These are phyloP conservation scores for Brachionus sp. DNA, from an alignment of 1,140 invertebrate genomes.

Conservation along the genomic window DNA sequence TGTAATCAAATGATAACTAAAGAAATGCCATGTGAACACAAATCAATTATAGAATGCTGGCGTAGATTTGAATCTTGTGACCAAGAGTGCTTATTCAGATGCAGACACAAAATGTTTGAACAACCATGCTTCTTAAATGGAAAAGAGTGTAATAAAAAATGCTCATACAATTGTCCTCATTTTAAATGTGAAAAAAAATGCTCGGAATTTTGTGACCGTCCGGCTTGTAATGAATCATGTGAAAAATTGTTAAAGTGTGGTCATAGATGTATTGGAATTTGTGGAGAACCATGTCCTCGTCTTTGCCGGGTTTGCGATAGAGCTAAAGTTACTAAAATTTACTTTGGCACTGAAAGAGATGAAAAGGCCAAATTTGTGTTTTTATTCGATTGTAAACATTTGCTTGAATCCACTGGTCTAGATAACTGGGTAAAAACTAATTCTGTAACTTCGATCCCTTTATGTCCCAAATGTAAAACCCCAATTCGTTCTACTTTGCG, in stretches of 20 bases:
- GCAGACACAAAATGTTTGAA: slow-evolving; percentile 62
- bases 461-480: slow-evolving; percentile 67
- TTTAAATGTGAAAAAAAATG: slow-evolving; percentile 64
- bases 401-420: slow-evolving; percentile 64
- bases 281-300: slow-evolving; percentile 62
- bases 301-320: slow-evolving; percentile 31
- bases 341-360: slow-evolving; percentile 60
- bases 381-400: slow-evolving; percentile 67
- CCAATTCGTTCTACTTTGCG: slow-evolving; percentile 63
- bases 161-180: slow-evolving; percentile 62
- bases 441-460: slow-evolving; percentile 56
- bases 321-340: slow-evolving; percentile 60
- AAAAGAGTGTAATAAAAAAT: slow-evolving; percentile 62
- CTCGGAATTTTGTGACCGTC: slow-evolving; percentile 63
- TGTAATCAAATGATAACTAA: slow-evolving; percentile 51
- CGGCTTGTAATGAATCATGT: slow-evolving; percentile 59
- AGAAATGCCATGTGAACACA: not conserved
- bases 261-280: slow-evolving; percentile 65
- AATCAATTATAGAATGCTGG: slow-evolving; percentile 46
- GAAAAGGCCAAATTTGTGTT: slow-evolving; percentile 60
- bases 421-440: slow-evolving; percentile 61
- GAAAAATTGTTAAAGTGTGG: slow-evolving; percentile 60
- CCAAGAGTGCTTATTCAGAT: slow-evolving; percentile 63
- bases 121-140: slow-evolving; percentile 65
- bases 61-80: slow-evolving; percentile 65